Evolutionary conservation across 2,797 vertebrate species (phyloP), one percentile per base, ranked within the genome.

Genomic region (Leptatherina wallacei): DNA sequence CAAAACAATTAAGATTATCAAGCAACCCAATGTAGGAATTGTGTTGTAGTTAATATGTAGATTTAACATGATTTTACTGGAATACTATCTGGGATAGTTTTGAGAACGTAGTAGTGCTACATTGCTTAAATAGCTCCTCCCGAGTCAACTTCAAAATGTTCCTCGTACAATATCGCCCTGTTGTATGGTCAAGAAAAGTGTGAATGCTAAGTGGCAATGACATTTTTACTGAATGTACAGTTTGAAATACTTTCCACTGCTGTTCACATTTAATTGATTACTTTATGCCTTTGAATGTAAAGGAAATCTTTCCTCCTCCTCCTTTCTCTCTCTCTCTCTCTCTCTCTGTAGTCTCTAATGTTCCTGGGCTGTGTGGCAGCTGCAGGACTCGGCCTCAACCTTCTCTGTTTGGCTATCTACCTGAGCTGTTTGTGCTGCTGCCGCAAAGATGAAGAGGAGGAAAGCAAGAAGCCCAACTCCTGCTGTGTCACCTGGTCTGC

Each of bases 401-500:
- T 99, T 56, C 77, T 97, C 44, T 92, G 96, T 72, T 93, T 99
- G 69, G 86, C 90, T 47, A 40, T 95, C 70, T 97, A 98, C 92
- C 90, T 99, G 91, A 93, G 95, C 84, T 97, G 95, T 33, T 52
- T 95, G 24, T 98, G 97, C 93, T 96, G 96, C 94, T 94, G 94
- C 85, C 95, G 81, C 61, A 89, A 89, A 32, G 95, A 94, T 18
- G 94, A 95, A 2, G 92, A 93, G 29, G 93, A 92, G 36, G 95
- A 96, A 36, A 94, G 84, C 87, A 98, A 98, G 94, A 96, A 85
- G 80, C 90, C 90, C 6, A 86, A 81, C 80, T 95, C 96, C 55
- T 97, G 96, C 90, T 98, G 96, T 0, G 78, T 97, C 91, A 99
- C 96, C 71, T 99, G 97, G 97, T 95, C 95, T 0, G 96, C 97